Evolutionary conservation across 2,797 vertebrate species (phyloP), one percentile per base, ranked within the genome.

Genomic region (Furcifer pardalis): DNA sequence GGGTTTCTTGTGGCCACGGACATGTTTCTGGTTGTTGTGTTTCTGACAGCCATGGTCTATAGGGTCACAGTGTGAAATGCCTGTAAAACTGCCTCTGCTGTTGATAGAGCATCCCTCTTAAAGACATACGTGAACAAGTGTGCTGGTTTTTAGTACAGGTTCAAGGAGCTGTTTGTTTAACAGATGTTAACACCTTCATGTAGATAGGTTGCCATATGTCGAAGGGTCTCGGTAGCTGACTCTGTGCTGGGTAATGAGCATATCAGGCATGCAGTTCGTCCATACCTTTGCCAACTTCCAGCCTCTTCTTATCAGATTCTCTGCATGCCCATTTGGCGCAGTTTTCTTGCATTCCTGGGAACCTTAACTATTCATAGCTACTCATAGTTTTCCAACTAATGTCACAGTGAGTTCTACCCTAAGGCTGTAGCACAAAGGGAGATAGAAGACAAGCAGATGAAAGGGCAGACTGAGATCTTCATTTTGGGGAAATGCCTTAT

Each of bases 111-210:
- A 10, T 4, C 35, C 23, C 30, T 72, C 7, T 35, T 3, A 4
- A n/a, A 23, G 52, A 49, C 5, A 4, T 1, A 17, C 0, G 10
- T 12, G 1, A 15, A 21, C 73, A 17, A 21, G 35, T 7, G 6
- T 10, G 73, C 74, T 71, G 25, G 32, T 52, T 71, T 62, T 62
- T 46, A 77, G 71, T 32, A 46, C 75, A 77, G 2, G n/a, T 69
- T 27, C 35, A n/a, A 84, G 65, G 27, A 7, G 35, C 23, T 59
- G 52, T 12, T 84, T 71, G 73, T 62, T 56, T 32, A 69, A 44
- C 66, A 78, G 82, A 84, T 84, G 82, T 46, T 78, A 30, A 62
- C 37, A 12, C 46, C 82, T 56, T 71, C 59, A 2, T 27, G 37
- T 71, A 35, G 52, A 37, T 65, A 71, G 65, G 65, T 21, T 69